phyloP scores from a whole-genome alignment of 1,140 invertebrate species.

The Acyrthosiphon pisum region DNA sequence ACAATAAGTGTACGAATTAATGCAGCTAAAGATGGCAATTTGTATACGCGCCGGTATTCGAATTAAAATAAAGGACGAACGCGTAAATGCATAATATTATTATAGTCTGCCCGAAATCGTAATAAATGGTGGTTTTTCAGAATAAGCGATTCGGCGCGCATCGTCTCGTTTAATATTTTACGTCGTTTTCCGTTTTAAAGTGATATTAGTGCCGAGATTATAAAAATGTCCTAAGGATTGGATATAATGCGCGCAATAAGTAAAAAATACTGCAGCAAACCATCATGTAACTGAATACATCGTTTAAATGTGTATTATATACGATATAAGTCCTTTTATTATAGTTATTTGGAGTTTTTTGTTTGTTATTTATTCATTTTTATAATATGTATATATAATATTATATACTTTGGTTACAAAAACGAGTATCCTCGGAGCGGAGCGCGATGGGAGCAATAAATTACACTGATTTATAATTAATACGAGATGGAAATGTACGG shows the following conservation, averaged over 20 bases:
- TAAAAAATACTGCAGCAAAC: background rate
- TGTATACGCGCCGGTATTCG: background rate
- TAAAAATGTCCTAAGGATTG: constrained; percentile 17
- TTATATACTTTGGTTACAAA: constrained; percentile 21
- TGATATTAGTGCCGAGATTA: constrained; percentile 23
- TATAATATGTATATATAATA: background rate
- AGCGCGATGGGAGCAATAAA: constrained; percentile 27
- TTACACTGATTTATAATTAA: constrained; percentile 43
- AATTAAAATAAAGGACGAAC: constrained; percentile 14
- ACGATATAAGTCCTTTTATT: constrained; percentile 23
- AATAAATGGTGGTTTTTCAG: constrained; percentile 11
- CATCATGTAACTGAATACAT: constrained; percentile 2
- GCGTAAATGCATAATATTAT: constrained; percentile 6
- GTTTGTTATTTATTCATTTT: constrained; percentile 22
- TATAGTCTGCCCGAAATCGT: background rate
- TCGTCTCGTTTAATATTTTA: constrained; percentile 5
- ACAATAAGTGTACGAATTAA: constrained; percentile 18
- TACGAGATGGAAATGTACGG: background rate
- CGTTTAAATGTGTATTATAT: background rate
- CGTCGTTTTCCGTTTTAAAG: background rate
- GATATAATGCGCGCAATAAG: background rate
- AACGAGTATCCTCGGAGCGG: background rate
- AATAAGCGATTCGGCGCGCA: background rate
- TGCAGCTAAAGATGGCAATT: background rate
- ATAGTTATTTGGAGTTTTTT: constrained; percentile 1